Conservation (phyloP, 2,113 vertebrate genomes). For the Otocyon megalotis region DNA sequence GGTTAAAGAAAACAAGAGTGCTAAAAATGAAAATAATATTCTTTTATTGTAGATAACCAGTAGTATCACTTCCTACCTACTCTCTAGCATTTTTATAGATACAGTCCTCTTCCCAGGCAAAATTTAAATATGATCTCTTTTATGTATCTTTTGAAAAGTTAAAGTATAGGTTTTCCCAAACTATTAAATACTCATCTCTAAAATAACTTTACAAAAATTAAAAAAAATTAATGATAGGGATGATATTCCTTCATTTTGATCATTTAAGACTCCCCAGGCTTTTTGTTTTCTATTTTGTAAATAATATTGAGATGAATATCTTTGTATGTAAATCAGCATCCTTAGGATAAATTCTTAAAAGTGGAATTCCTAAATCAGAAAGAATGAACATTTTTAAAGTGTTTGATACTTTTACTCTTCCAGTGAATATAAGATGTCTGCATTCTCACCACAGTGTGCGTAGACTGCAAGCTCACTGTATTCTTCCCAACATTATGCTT, state of each 20-base stretch:
- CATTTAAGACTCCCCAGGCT: neutral
- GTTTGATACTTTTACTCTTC: neutral
- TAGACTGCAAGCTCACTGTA: neutral
- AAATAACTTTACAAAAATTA: neutral
- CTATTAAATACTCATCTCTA: neutral
- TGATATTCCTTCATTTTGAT: neutral
- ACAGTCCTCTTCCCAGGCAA: neutral
- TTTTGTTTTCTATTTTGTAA: neutral
- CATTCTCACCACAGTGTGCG: neutral
- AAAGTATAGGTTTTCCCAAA: neutral
- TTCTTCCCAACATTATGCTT: neutral
- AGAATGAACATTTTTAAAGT: neutral
- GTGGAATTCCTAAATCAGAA: neutral
- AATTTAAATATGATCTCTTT: conserved; percentile 1
- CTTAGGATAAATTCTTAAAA: neutral
- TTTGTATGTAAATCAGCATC: neutral
- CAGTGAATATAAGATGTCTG: neutral
- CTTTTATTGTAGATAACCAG: neutral
- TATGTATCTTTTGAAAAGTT: conserved; percentile 8
- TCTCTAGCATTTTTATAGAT: neutral
- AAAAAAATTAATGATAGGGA: neutral
- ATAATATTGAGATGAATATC: conserved; percentile 24
- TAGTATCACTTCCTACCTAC: neutral
- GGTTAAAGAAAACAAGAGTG: neutral
- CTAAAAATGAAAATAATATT: neutral